A percentile compares a stretch with the other conserved stretches of the same genome.
Evolutionary conservation across 1,140 invertebrate species (phyloP).

Genomic region (Macrostomum lignano): DNA sequence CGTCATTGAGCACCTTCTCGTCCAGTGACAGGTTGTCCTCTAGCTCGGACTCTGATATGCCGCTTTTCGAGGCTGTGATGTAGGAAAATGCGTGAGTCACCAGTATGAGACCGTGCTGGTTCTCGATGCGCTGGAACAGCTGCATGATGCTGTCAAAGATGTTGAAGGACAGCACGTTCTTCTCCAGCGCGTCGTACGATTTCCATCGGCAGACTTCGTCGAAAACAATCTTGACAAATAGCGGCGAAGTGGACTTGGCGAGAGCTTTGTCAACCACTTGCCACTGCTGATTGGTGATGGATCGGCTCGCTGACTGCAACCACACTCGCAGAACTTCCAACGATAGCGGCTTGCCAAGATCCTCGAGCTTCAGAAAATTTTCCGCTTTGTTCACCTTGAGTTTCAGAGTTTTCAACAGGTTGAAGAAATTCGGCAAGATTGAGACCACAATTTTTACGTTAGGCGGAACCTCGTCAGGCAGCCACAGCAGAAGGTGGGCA

Average conservation of each 20-base stretch:
- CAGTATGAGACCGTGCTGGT: slow-evolving; percentile 53
- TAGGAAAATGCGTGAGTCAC: slow-evolving; percentile 75
- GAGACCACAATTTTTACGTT: too few species aligned
- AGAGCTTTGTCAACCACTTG: slow-evolving; percentile 61
- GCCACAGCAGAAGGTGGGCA: too few species aligned
- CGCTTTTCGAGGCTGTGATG: slow-evolving; percentile 67
- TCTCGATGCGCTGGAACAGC: slow-evolving; percentile 70
- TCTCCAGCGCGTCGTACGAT: slow-evolving; percentile 71
- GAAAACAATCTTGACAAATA: slow-evolving; percentile 72
- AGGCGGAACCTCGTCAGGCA: too few species aligned
- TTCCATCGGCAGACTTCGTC: slow-evolving; percentile 72
- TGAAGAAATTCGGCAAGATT: too few species aligned
- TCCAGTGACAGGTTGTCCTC: slow-evolving; percentile 76
- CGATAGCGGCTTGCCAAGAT: too few species aligned
- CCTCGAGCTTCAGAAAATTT: too few species aligned
- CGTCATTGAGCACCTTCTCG: slow-evolving; percentile 61
- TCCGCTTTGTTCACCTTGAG: too few species aligned
- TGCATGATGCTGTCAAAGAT: slow-evolving; percentile 94
- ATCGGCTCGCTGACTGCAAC: slow-evolving; percentile 35
- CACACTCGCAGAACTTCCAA: slow-evolving; percentile 4
- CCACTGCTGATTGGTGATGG: slow-evolving; percentile 52
- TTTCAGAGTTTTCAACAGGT: too few species aligned
- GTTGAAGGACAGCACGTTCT: slow-evolving; percentile 61
- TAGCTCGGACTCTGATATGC: slow-evolving; percentile 63
- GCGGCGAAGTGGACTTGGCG: slow-evolving; percentile 65